Evolutionary conservation across 2,888 invertebrate species (phyloP).

Genomic region (Sycophila texana): DNA sequence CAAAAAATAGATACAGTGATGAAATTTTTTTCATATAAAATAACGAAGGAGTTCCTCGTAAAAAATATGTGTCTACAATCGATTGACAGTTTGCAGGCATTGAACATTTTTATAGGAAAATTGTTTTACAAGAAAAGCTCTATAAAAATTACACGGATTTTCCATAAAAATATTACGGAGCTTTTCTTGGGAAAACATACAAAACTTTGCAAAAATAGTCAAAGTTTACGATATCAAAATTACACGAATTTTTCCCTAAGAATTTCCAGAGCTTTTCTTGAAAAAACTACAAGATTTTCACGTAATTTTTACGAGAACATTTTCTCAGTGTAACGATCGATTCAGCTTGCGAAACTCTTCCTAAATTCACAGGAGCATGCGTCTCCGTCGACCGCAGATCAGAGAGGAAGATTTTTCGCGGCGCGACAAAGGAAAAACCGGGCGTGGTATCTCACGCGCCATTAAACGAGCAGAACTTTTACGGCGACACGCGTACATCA

Average conservation of each 20-base stretch:
- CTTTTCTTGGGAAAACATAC: no score
- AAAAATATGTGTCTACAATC: no score
- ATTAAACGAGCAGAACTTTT: slow-evolving; percentile 59
- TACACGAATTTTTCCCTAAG: no score
- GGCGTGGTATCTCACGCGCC: slow-evolving; percentile 57
- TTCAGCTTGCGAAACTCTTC: background rate
- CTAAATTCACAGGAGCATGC: background rate
- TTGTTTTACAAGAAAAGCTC: no score
- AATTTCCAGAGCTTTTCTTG: background rate
- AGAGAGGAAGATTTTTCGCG: background rate
- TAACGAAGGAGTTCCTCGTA: no score
- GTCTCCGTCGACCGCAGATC: background rate
- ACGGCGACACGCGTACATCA: slow-evolving; percentile 50
- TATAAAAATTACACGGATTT: no score
- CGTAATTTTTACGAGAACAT: background rate
- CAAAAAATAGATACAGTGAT: no score
- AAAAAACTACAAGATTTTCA: background rate
- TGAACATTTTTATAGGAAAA: no score
- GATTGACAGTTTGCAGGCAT: no score
- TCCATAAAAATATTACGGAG: no score
- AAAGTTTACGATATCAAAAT: background rate
- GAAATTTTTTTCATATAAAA: no score
- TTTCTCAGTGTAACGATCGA: background rate
- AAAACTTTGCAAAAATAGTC: no score
- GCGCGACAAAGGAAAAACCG: background rate